These are phyloP conservation scores for Macrostomum cliftonense DNA, from an alignment of 2,888 invertebrate genomes.

Conservation along the genomic window DNA sequence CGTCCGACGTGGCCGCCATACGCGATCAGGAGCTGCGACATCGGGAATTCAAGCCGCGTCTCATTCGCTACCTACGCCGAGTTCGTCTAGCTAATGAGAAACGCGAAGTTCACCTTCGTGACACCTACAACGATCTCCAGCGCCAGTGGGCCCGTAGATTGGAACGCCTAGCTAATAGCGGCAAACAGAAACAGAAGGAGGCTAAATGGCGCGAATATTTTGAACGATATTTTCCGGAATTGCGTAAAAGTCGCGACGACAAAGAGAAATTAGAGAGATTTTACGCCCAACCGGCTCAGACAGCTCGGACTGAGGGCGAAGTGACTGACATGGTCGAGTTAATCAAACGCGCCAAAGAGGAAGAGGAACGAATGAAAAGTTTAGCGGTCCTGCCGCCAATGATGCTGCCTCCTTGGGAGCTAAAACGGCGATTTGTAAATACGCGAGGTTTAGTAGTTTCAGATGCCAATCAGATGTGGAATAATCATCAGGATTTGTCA, in stretches of 20 bases:
- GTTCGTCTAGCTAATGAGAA: too few relatives aligned
- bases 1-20: slow-evolving; percentile 66
- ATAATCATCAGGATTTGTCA: slow-evolving; percentile 66
- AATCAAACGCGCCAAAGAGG: slow-evolving; percentile 41
- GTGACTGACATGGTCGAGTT: too few relatives aligned
- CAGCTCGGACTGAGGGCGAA: too few relatives aligned
- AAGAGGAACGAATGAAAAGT: too few relatives aligned
- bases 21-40: slow-evolving; percentile 52
- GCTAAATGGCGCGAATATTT: slow-evolving; percentile 80
- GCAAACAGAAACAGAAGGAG: slow-evolving; percentile 50
- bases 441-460: too few relatives aligned
- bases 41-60: slow-evolving; percentile 6
- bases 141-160: slow-evolving; percentile 41
- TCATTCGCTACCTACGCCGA: slow-evolving; percentile 2
- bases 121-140: too few relatives aligned
- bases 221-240: slow-evolving; percentile 88
- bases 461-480: slow-evolving; percentile 41
- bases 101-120: too few relatives aligned
- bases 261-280: slow-evolving; percentile 42
- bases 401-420: too few relatives aligned
- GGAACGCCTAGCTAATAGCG: slow-evolving; percentile 56
- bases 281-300: too few relatives aligned
- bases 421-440: too few relatives aligned
- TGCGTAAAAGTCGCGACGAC: slow-evolving; percentile 82
- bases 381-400: too few relatives aligned